Conservation (phyloP, 2,888 invertebrate genomes). For the Rosalia funebris region DNA sequence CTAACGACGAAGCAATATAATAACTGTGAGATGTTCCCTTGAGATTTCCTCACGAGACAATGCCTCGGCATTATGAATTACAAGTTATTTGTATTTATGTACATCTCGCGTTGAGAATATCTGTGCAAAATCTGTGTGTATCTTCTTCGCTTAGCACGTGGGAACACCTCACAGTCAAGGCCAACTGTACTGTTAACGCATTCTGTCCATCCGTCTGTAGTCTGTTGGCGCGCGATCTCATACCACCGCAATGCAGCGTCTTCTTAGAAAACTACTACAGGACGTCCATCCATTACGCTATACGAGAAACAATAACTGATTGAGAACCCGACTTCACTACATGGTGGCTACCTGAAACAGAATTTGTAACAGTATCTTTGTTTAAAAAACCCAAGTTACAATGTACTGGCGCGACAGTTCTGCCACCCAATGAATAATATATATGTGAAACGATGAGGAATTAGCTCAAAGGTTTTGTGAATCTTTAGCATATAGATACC, state of each 20-base stretch:
- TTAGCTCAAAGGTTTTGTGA: too few relatives aligned
- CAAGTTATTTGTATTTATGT: slow-evolving; percentile 29
- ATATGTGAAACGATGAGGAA: too few relatives aligned
- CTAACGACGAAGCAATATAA: slow-evolving; percentile 5
- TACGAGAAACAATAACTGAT: slow-evolving; percentile 19
- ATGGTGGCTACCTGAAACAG: neutral
- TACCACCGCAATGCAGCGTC: slow-evolving; percentile 33
- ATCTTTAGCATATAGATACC: too few relatives aligned
- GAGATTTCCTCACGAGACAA: slow-evolving; percentile 26
- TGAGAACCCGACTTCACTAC: slow-evolving; percentile 9
- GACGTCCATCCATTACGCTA: slow-evolving; percentile 34
- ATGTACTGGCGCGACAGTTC: too few relatives aligned
- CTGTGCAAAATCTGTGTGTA: slow-evolving; percentile 34
- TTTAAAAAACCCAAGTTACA: too few relatives aligned
- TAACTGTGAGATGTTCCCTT: slow-evolving; percentile 27
- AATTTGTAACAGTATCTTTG: too few relatives aligned
- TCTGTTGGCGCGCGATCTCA: slow-evolving; percentile 1
- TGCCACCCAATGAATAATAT: too few relatives aligned
- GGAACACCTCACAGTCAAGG: slow-evolving; percentile 41
- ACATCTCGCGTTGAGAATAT: slow-evolving; percentile 29
- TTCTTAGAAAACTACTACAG: slow-evolving; percentile 37
- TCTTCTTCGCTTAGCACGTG: slow-evolving; percentile 33
- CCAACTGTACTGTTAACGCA: slow-evolving; percentile 39
- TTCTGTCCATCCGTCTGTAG: slow-evolving; percentile 22
- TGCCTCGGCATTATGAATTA: slow-evolving; percentile 23